Base-by-base conservation (phyloP, 2,113 vertebrate species). In the Dicaeum eximium region DNA sequence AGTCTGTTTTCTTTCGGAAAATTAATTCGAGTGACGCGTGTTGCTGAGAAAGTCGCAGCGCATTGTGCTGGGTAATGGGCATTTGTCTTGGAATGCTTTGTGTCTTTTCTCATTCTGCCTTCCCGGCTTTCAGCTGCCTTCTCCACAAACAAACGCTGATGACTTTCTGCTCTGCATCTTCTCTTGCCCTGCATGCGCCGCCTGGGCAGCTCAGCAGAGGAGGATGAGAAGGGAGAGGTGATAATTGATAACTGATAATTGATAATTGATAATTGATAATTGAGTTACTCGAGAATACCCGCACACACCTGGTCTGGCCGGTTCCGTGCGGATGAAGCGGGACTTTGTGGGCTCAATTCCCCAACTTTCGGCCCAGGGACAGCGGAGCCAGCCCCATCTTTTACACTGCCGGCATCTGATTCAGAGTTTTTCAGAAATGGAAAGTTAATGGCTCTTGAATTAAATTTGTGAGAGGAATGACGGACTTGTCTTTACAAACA, bases 1-100 rank as follows among this genome's bases (percentile, higher is more conserved):
- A 79, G 87, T 51, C 81, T 82, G 88, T 88, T 94, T 95, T 94
- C 88, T 88, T 90, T 96, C 21, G 45, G 93, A 73, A 81, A 95
- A 97, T 94, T 83, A 92, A 95, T 93, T 86, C 70, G 47, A 94
- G 80, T 70, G 90, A 92, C 8, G 25, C 0, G 31, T 4, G 83
- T 71, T 91, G 88, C 74, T 89, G 51, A 91, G 92, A 95, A 95
- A 93, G 86, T 16, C 38, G 83, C 28, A n/a, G 87, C 80, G 37
- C 45, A 3, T 33, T 54, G 61, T 56, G 77, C 81, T 65, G 92
- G 66, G 80, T 69, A 90, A 87, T 10, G 64, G 95, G 60, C 57
- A 38, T 95, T 95, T 73, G 70, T 94, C 83, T 92, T 45, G 61
- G 70, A 51, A 24, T 19, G 75, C 40, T 86, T 80, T 88, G 85